These are phyloP conservation scores for Philonicus albiceps DNA, from an alignment of 2,888 invertebrate species.

Conservation along the genomic window DNA sequence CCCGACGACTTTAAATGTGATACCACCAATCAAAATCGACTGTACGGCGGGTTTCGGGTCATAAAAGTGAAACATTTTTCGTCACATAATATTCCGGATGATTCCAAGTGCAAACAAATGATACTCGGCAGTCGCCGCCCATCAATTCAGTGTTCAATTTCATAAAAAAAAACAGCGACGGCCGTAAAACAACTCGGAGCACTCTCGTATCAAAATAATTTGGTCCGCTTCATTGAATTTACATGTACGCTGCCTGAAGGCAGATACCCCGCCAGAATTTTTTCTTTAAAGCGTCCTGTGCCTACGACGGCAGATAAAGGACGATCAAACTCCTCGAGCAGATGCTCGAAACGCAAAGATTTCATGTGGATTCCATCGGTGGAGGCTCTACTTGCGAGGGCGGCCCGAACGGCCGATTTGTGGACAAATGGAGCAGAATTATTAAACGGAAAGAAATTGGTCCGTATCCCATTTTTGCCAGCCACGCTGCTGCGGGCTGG, in stretches of 20 bases:
- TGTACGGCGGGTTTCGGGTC: background rate
- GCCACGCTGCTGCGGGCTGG: slow-evolving; percentile 13
- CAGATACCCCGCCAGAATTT: slow-evolving; percentile 5
- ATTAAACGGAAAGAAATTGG: slow-evolving; percentile 36
- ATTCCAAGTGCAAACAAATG: slow-evolving; percentile 33
- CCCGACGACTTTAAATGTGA: background rate
- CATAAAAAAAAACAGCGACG: slow-evolving; percentile 31
- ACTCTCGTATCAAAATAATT: slow-evolving; percentile 36
- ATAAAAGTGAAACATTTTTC: slow-evolving; percentile 31
- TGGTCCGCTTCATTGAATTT: slow-evolving; percentile 36
- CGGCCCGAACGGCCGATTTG: slow-evolving; percentile 20
- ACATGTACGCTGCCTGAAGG: background rate
- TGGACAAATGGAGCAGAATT: slow-evolving; percentile 40
- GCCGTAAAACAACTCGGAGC: slow-evolving; percentile 19
- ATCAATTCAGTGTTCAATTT: slow-evolving; percentile 38
- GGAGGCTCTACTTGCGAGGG: background rate
- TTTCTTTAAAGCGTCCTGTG: background rate
- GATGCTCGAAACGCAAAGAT: background rate
- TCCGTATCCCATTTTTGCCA: slow-evolving; percentile 4
- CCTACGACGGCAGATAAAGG: background rate
- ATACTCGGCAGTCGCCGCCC: background rate
- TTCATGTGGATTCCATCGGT: background rate
- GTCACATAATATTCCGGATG: slow-evolving; percentile 28
- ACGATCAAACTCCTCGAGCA: background rate
- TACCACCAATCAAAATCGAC: slow-evolving; percentile 16